phyloP scores from a whole-genome alignment of 2,113 vertebrate genomes.

The Martes martes region DNA sequence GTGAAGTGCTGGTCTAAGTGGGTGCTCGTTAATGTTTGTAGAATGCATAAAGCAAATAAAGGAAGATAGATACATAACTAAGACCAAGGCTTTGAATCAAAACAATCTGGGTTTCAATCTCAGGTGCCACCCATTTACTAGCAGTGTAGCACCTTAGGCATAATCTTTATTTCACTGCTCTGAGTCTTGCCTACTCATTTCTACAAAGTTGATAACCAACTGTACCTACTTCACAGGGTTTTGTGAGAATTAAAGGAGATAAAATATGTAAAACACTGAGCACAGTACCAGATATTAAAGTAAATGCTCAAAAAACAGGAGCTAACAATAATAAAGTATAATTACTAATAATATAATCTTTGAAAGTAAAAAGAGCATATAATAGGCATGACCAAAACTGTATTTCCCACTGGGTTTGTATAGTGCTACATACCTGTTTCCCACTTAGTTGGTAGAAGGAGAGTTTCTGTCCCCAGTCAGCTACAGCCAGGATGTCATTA shows the following conservation, averaged over 20 bases:
- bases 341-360: not conserved
- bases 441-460: constrained; percentile 99
- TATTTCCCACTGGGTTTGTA: not conserved
- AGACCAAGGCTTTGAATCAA: not conserved
- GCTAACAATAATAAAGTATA: not conserved
- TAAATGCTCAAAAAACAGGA: not conserved
- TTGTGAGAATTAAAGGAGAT: not conserved
- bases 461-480: constrained; percentile 97
- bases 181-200: not conserved
- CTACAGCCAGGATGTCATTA: constrained; percentile 96
- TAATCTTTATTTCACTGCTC: not conserved
- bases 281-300: not conserved
- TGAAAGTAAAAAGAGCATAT: not conserved
- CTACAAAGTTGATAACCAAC: not conserved
- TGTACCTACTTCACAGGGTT: not conserved
- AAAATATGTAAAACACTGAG: not conserved
- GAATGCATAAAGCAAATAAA: not conserved
- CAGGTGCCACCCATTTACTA: not conserved
- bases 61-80: not conserved
- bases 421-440: constrained; percentile 88
- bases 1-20: not conserved
- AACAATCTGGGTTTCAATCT: not conserved
- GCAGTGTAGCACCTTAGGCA: not conserved
- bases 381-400: not conserved
- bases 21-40: not conserved